These are phyloP conservation scores for Chelon labrosus DNA, from an alignment of 2,797 vertebrate species.

Conservation along the genomic window DNA sequence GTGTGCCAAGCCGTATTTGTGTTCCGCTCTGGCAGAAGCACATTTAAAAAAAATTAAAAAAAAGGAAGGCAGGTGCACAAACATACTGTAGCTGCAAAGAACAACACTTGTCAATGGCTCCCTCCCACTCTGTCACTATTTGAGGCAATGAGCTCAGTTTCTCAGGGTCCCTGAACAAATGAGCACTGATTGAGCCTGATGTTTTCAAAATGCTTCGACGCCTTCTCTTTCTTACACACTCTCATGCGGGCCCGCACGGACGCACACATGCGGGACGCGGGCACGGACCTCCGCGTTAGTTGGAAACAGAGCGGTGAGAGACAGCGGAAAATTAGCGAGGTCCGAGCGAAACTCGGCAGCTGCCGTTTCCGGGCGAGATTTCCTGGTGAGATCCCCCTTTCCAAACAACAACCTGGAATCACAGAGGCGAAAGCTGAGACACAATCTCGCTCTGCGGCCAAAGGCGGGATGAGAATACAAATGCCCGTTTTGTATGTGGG, in stretches of 20 bases:
- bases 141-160: slow-evolving; percentile 68
- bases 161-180: slow-evolving; percentile 80
- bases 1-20: slow-evolving; percentile 39
- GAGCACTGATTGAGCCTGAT: slow-evolving; percentile 80
- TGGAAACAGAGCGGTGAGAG: slow-evolving; percentile 22
- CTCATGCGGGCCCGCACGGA: background rate
- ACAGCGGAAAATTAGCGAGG: slow-evolving; percentile 1
- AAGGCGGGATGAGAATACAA: slow-evolving; percentile 75
- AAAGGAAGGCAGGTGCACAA: slow-evolving; percentile 63
- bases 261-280: background rate
- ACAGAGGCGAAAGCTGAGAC: slow-evolving; percentile 65
- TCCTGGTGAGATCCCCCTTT: slow-evolving; percentile 27
- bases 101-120: slow-evolving; percentile 45
- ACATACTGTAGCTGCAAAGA: slow-evolving; percentile 50
- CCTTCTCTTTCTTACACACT: slow-evolving; percentile 13
- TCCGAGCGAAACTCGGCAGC: slow-evolving; percentile 41
- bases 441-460: slow-evolving; percentile 61
- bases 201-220: slow-evolving; percentile 73
- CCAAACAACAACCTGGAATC: slow-evolving; percentile 70
- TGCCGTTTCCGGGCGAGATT: slow-evolving; percentile 50
- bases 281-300: slow-evolving; percentile 25
- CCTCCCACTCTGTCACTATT: slow-evolving; percentile 49
- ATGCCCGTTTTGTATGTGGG: slow-evolving; percentile 75
- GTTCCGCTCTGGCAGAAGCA: slow-evolving; percentile 14
- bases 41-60: slow-evolving; percentile 30